These are phyloP conservation scores for Bhutanitis thaidina DNA, from an alignment of 2,888 invertebrate species.

Conservation along the genomic window DNA sequence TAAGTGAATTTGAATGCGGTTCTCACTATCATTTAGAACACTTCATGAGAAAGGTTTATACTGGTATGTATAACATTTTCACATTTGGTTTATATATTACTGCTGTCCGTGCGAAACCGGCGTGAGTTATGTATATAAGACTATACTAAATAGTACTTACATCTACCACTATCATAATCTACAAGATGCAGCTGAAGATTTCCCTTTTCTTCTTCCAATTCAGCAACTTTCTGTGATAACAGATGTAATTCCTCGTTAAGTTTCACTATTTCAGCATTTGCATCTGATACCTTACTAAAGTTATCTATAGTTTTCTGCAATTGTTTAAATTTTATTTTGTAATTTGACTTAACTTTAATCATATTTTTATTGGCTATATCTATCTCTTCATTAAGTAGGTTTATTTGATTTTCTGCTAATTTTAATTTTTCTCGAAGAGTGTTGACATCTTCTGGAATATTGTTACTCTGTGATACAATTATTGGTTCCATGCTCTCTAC, in stretches of 20 bases:
- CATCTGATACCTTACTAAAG: constrained; percentile 83
- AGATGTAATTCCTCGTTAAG: constrained; percentile 82
- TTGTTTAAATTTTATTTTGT: constrained; percentile 86
- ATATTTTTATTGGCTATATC: constrained; percentile 87
- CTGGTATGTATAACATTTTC: no score
- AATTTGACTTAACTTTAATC: constrained; percentile 86
- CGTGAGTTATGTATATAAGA: no score
- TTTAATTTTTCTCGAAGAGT: constrained; percentile 67
- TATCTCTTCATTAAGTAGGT: constrained; percentile 83
- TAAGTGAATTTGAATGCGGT: no score
- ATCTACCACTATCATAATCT: constrained; percentile 87
- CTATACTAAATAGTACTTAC: constrained; percentile 57
- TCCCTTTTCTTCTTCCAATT: constrained; percentile 94
- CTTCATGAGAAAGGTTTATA: no score
- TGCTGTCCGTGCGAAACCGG: no score
- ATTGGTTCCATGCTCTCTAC: neutral
- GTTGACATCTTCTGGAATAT: constrained; percentile 25
- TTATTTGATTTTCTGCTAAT: constrained; percentile 61
- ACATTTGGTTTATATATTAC: no score
- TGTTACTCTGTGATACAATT: constrained; percentile 13
- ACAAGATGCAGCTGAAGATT: constrained; percentile 92
- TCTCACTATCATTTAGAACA: no score
- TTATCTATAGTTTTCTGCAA: constrained; percentile 86
- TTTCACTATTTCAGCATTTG: constrained; percentile 83
- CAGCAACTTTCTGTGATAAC: constrained; percentile 87